Conservation (phyloP, 92 coral and sea anemone species). For the Parazoanthus swiftii region DNA sequence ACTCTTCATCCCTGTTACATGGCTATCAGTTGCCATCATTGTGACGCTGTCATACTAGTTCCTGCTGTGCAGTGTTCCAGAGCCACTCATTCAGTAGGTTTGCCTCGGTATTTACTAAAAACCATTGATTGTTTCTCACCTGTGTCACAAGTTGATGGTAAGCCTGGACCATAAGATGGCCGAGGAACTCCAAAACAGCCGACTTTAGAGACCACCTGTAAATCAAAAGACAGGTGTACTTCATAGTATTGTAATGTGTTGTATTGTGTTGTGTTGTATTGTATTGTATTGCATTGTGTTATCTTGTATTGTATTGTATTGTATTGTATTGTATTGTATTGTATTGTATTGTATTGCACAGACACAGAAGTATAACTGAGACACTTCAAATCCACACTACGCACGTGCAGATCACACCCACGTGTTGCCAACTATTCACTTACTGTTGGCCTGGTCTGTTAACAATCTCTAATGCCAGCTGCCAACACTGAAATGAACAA, state of each 20-base stretch:
- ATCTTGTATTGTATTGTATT: too few relatives aligned
- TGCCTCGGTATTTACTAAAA: background rate
- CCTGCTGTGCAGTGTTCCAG: too few relatives aligned
- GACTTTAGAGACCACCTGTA: constrained; percentile 6
- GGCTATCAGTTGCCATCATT: too few relatives aligned
- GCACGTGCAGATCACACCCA: background rate
- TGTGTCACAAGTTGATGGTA: background rate
- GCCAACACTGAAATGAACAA: constrained; percentile 14
- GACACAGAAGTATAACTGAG: background rate
- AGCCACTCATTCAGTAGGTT: too few relatives aligned
- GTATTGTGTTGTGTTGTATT: too few relatives aligned
- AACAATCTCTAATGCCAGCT: background rate
- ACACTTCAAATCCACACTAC: background rate
- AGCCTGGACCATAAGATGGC: background rate
- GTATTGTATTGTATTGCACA: background rate
- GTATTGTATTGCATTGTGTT: too few relatives aligned
- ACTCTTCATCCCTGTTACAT: too few relatives aligned
- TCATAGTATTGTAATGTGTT: too few relatives aligned
- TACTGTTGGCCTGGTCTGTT: constrained; percentile 33
- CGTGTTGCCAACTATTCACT: background rate
- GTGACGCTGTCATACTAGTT: too few relatives aligned
- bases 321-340: background rate
- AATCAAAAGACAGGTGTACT: background rate
- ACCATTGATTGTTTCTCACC: background rate
- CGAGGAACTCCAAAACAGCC: constrained; percentile 9